Base-by-base conservation (phyloP, 37 sponge, comb jelly and placozoan genomes). In the Ephydatia muelleri region DNA sequence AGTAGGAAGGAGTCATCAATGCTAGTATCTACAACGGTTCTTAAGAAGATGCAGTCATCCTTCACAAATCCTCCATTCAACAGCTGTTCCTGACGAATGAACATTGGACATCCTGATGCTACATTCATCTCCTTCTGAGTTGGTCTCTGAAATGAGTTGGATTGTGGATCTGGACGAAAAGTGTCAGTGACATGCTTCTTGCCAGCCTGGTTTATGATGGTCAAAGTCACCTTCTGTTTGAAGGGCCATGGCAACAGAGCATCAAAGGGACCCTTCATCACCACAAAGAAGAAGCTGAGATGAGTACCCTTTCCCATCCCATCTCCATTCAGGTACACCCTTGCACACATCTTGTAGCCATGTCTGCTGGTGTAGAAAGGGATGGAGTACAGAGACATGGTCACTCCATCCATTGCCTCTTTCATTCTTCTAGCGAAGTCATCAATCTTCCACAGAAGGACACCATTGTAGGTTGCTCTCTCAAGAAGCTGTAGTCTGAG, bases 271-370 rank as follows among this genome's bases (percentile, higher is more conserved):
- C 93, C 93, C 29, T 81, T 40, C 93, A 92, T 92, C 19, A 92
- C 67, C 65, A 92, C 93, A 78, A 92, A 92, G 80, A 92, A 92
- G 77, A 92, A 82, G 65, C 86, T 86, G 74, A 92, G 49, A 79
- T 92, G 89, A 25, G 89, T 86, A 22, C 66, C 76, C 49, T 88
- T 92, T 21, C 93, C 93, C 74, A 88, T 25, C 16, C 93, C 93
- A 65, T 92, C 93, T 14, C 93, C 93, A 78, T 92, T 92, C 34
- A 88, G 65, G 57, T 92, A 92, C 34, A 88, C 72, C 31, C 93
- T 75, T 19, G 84, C 89, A 70, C 93, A 92, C 93, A 92, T 92
- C 79, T 92, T 92, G 86, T 92, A 92, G 3, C 93, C 93, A 28
- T 83, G 82, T 25, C 82, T 80, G 12, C 79, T 70, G 21, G 93